phyloP scores from a whole-genome alignment of 2,113 vertebrate genomes.

The Anseranas semipalmata region DNA sequence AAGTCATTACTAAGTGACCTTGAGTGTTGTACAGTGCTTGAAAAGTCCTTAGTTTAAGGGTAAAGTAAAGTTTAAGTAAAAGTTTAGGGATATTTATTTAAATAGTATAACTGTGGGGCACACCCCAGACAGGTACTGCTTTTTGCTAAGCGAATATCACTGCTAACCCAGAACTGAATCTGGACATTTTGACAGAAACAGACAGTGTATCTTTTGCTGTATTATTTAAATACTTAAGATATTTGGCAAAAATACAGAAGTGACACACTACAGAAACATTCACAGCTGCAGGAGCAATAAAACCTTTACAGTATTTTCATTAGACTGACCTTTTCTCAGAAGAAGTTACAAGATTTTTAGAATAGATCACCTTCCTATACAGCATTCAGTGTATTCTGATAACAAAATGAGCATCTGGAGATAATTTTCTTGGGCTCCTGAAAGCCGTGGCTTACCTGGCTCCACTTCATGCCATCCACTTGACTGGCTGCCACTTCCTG shows the following conservation, averaged over 20 bases:
- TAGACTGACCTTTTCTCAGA: background rate
- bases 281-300: constrained; percentile 61
- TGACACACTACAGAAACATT: constrained; percentile 59
- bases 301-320: constrained; percentile 5
- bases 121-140: constrained; percentile 1
- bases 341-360: background rate
- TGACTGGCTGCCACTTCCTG: constrained; percentile 93
- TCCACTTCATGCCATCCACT: constrained; percentile 99
- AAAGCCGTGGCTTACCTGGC: constrained; percentile 85
- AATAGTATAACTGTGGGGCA: background rate
- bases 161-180: background rate
- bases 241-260: constrained; percentile 60
- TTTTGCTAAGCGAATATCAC: background rate
- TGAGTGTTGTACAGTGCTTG: constrained; percentile 27
- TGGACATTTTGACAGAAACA: constrained; percentile 31
- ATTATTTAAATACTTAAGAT: constrained; percentile 65
- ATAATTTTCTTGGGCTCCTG: background rate
- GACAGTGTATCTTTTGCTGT: constrained; percentile 18
- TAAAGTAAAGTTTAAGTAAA: no score
- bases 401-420: constrained; percentile 15
- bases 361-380: background rate
- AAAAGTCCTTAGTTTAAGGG: constrained; percentile 23
- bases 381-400: background rate
- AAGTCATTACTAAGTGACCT: constrained; percentile 45
- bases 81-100: constrained; percentile 22